Conservation (phyloP, 2,113 vertebrate species). For the Limanda limanda region DNA sequence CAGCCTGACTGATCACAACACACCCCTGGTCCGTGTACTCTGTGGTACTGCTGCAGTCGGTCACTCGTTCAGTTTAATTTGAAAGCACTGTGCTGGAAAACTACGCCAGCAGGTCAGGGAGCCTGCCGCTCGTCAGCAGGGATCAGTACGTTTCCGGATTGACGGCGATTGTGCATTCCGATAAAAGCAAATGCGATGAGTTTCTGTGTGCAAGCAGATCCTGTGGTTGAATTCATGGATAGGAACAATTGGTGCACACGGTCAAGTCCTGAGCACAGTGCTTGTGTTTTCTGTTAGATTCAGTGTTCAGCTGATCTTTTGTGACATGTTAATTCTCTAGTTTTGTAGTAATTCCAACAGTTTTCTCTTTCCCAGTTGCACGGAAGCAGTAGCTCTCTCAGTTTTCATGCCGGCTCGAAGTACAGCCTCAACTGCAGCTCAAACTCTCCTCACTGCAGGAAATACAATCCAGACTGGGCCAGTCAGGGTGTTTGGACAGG, state of each 20-base stretch:
- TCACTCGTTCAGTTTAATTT: constrained; percentile 31
- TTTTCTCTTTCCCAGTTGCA: constrained; percentile 43
- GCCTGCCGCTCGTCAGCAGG: neutral
- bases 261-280: constrained; percentile 71
- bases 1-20: constrained; percentile 4
- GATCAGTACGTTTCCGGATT: constrained; percentile 7
- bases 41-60: constrained; percentile 14
- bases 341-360: constrained; percentile 60
- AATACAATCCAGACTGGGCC: constrained; percentile 37
- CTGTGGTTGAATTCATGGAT: constrained; percentile 40
- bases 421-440: constrained; percentile 26
- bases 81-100: constrained; percentile 35
- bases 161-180: constrained; percentile 43
- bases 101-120: neutral
- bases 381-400: constrained; percentile 44
- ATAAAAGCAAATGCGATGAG: constrained; percentile 54
- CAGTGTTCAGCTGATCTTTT: constrained; percentile 62
- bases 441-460: constrained; percentile 19
- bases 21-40: constrained; percentile 26
- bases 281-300: constrained; percentile 59
- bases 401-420: constrained; percentile 28
- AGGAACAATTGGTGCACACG: constrained; percentile 55
- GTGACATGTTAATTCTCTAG: constrained; percentile 47
- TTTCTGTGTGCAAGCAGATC: constrained; percentile 55
- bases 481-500: constrained; percentile 8